Conservation (phyloP, 1,140 invertebrate genomes). For the Chironomus striatipennis region DNA sequence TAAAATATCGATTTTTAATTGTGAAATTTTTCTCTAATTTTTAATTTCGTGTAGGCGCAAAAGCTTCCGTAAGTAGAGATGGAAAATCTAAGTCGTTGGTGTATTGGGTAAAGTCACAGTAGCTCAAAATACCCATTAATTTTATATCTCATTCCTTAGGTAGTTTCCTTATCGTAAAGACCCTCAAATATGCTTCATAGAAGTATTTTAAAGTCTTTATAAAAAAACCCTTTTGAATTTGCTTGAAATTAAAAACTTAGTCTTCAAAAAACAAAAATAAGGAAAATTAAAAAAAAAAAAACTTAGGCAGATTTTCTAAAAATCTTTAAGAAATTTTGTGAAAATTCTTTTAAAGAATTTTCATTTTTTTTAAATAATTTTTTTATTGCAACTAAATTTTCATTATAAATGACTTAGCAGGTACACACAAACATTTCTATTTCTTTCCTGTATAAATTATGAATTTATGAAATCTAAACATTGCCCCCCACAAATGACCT, state of each 20-base stretch:
- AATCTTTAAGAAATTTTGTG: neutral
- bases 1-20: neutral
- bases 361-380: too few relatives aligned
- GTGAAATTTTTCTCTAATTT: neutral
- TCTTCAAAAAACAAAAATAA: neutral
- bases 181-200: neutral
- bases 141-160: neutral
- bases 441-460: too few relatives aligned
- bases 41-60: slow-evolving; percentile 28
- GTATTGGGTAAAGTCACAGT: slow-evolving; percentile 30
- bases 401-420: too few relatives aligned
- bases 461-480: too few relatives aligned
- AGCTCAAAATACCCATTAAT: neutral
- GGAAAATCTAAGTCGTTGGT: slow-evolving; percentile 34
- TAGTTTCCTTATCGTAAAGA: neutral
- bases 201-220: neutral
- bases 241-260: neutral
- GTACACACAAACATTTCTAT: too few relatives aligned
- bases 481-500: too few relatives aligned
- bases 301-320: neutral
- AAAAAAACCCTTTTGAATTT: neutral
- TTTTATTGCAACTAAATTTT: too few relatives aligned
- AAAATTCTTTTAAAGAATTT: neutral
- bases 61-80: slow-evolving; percentile 35
- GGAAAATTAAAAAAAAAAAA: neutral